phyloP scores from a whole-genome alignment of 2,113 vertebrate genomes.

The Seriola dumerili region DNA sequence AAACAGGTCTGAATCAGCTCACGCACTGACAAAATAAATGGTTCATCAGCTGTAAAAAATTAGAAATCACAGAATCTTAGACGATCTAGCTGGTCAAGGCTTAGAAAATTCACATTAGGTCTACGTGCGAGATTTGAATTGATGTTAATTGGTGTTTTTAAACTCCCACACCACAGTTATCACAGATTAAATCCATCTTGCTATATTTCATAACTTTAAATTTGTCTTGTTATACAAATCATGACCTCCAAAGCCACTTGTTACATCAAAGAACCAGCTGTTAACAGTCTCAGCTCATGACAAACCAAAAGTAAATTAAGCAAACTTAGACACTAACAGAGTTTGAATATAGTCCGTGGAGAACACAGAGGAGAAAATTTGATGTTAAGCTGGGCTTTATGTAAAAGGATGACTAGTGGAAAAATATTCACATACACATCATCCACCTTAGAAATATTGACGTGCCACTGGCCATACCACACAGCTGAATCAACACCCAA shows the following conservation, averaged over 20 bases:
- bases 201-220: not conserved
- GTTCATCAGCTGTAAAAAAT: not conserved
- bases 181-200: not conserved
- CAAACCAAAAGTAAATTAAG: not conserved
- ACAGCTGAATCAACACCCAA: slow-evolving; percentile 15
- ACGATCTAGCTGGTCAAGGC: not conserved
- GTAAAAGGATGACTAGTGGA: not conserved
- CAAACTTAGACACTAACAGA: not conserved
- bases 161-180: not conserved
- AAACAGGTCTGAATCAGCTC: slow-evolving; percentile 27
- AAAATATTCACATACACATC: not conserved
- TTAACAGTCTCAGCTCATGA: not conserved
- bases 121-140: not conserved
- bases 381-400: not conserved
- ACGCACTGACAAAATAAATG: not conserved
- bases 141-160: not conserved
- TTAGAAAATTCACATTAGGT: not conserved
- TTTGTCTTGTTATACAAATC: not conserved
- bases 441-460: not conserved
- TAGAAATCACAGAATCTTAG: not conserved
- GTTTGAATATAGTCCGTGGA: not conserved
- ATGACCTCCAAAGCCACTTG: slow-evolving; percentile 8
- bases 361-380: not conserved
- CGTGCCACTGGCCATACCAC: not conserved
- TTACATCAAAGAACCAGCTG: slow-evolving; percentile 13